These are phyloP conservation scores for Actinernus sp. DNA, from an alignment of 92 coral and sea anemone species.

Conservation along the genomic window DNA sequence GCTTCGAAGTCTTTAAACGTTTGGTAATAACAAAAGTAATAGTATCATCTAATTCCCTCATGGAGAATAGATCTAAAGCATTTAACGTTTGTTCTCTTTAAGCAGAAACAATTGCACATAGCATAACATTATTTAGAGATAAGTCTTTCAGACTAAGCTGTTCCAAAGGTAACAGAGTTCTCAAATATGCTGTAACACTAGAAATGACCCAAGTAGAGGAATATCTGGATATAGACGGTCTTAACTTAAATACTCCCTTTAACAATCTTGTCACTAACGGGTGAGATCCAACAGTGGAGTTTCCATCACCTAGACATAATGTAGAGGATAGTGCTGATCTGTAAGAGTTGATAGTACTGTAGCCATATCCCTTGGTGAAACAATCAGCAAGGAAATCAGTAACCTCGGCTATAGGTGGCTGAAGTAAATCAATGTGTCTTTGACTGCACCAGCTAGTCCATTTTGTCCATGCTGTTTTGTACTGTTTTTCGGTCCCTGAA, in stretches of 20 bases:
- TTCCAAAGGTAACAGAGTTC: conserved; percentile 46
- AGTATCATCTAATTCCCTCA: neutral
- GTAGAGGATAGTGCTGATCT: conserved; percentile 40
- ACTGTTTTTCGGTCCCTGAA: conserved; percentile 54
- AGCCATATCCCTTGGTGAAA: conserved; percentile 32
- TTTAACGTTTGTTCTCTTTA: conserved; percentile 41
- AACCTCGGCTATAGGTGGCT: conserved; percentile 30
- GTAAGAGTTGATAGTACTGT: conserved; percentile 49
- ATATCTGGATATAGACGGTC: conserved; percentile 39
- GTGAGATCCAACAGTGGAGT: conserved; percentile 35
- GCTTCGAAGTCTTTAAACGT: conserved; percentile 31
- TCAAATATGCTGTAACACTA: conserved; percentile 31
- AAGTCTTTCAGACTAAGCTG: conserved; percentile 26
- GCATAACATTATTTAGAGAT: conserved; percentile 43
- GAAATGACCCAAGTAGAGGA: conserved; percentile 45
- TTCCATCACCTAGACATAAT: conserved; percentile 1
- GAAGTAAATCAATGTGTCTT: conserved; percentile 54
- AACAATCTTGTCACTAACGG: conserved; percentile 32
- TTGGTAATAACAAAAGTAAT: conserved; percentile 27
- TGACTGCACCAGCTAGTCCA: conserved; percentile 55
- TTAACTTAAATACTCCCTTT: conserved; percentile 36
- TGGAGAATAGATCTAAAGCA: conserved; percentile 14
- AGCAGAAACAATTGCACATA: conserved; percentile 43
- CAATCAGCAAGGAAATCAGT: conserved; percentile 37
- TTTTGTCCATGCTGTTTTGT: conserved; percentile 64